Base-by-base conservation (phyloP, 2,113 vertebrate species). In the Nothocercus nigrocapillus region DNA sequence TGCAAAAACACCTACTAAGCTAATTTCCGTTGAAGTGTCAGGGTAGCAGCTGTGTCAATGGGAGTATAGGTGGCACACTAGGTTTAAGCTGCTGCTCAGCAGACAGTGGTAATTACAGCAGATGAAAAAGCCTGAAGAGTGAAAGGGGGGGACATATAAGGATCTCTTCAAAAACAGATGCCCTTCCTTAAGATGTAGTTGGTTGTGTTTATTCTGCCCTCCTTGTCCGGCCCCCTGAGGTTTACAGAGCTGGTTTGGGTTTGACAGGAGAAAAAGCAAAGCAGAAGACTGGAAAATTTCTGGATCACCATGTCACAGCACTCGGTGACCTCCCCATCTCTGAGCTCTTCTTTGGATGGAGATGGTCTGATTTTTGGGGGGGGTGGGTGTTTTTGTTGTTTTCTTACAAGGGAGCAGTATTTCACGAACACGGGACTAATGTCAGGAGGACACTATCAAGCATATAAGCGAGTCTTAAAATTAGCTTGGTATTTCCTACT, bases 401-500 rank as follows among this genome's bases (percentile, higher is more conserved):
- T 66, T 79, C 11, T 90, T 93, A 63, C 24, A 62, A 62, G 13
- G 8, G 64, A 56, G 21, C 69, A 79, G 17, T 92, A 84, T 79
- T 92, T 92, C 77, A 79, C 66, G 51, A 88, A 62, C 5, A 90
- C 87, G 49, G 40, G 11, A 81, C 68, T 86, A 64, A 83, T 82
- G 53, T 93, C 74, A 90, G 73, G 53, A 82, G 63, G 63, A 84
- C 53, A 51, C 49, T 79, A 9, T 79, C 40, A 80, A 88, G 69
- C 85, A 42, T 54, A 83, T 90, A 93, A 84, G n/a, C 16, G 18
- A 58, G 40, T 85, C 88, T 96, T 90, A 82, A 90, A 90, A 92
- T 95, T 61, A 94, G 40, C 27, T 92, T 95, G 70, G 27, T 89
- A 88, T 94, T 95, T 96, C 83, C 77, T 62, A 30, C 18, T 66